These are phyloP conservation scores for Antitype chi DNA, from an alignment of 2,888 invertebrate genomes.

Conservation along the genomic window DNA sequence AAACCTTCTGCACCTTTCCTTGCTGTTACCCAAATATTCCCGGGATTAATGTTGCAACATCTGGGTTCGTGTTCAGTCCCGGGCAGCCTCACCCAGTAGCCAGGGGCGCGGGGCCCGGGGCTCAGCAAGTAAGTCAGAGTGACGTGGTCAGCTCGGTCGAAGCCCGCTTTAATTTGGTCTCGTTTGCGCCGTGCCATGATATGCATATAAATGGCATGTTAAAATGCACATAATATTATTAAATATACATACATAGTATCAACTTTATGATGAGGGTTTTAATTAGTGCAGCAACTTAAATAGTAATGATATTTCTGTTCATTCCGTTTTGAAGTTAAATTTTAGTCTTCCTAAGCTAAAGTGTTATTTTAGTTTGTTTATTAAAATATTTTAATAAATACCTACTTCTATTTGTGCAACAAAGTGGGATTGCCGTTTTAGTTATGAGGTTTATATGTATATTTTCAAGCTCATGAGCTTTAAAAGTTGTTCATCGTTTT, in stretches of 20 bases:
- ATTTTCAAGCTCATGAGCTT: background rate
- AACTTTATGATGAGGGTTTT: slow-evolving; percentile 9
- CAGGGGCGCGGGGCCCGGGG: background rate
- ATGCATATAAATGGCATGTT: slow-evolving; percentile 57
- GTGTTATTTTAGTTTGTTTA: background rate
- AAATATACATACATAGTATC: slow-evolving; percentile 27
- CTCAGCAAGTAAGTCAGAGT: slow-evolving; percentile 28
- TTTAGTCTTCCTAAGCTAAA: background rate
- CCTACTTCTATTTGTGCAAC: background rate
- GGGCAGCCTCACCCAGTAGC: background rate
- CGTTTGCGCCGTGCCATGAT: slow-evolving; percentile 30
- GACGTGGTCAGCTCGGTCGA: slow-evolving; percentile 36
- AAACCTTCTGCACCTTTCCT: slow-evolving; percentile 9
- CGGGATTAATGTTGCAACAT: slow-evolving; percentile 54
- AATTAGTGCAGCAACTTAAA: slow-evolving; percentile 24
- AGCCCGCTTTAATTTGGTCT: slow-evolving; percentile 48
- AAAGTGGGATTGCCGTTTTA: background rate
- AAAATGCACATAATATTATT: slow-evolving; percentile 52
- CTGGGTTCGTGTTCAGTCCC: slow-evolving; percentile 27
- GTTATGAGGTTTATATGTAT: background rate
- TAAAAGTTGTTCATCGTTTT: background rate
- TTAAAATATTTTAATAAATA: background rate
- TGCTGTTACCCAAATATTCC: slow-evolving; percentile 22
- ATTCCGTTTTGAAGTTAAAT: slow-evolving; percentile 8
- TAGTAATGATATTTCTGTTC: slow-evolving; percentile 2